phyloP scores from a whole-genome alignment of 2,797 vertebrate genomes.

The Hybognathus amarus region DNA sequence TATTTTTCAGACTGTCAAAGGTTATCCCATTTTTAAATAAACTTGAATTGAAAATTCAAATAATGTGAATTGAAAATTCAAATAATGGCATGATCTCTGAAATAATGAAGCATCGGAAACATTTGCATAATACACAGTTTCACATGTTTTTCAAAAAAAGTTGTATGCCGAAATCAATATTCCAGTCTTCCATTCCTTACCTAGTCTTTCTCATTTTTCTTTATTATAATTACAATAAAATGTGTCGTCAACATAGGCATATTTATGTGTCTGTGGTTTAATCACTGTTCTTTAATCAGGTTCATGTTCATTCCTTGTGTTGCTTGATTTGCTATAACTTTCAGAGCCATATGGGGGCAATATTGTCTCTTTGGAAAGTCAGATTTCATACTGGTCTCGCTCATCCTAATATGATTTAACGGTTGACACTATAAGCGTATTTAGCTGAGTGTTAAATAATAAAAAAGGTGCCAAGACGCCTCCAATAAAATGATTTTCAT shows the following conservation, averaged over 20 bases:
- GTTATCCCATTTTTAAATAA: neutral
- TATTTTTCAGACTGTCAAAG: neutral
- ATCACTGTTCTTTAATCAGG: neutral
- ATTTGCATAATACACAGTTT: neutral
- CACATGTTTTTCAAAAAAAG: neutral
- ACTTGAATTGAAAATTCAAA: neutral
- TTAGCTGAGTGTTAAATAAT: slow-evolving; percentile 25
- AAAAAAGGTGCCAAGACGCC: slow-evolving; percentile 14
- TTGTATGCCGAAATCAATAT: neutral
- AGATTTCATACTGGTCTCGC: neutral
- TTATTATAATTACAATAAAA: neutral
- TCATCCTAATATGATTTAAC: neutral
- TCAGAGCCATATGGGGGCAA: slow-evolving; percentile 75
- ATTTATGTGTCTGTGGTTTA: neutral
- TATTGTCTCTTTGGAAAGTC: slow-evolving; percentile 73
- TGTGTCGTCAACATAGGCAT: neutral
- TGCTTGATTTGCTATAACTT: slow-evolving; percentile 6
- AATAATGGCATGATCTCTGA: neutral
- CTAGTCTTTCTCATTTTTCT: neutral
- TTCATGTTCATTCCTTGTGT: neutral
- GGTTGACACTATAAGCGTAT: slow-evolving; percentile 4
- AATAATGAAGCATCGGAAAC: neutral
- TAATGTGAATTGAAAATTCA: neutral
- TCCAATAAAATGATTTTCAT: slow-evolving; percentile 11
- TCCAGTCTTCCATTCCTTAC: neutral